These are phyloP conservation scores for Siniperca undulata DNA, from an alignment of 2,797 vertebrate species.

Conservation along the genomic window DNA sequence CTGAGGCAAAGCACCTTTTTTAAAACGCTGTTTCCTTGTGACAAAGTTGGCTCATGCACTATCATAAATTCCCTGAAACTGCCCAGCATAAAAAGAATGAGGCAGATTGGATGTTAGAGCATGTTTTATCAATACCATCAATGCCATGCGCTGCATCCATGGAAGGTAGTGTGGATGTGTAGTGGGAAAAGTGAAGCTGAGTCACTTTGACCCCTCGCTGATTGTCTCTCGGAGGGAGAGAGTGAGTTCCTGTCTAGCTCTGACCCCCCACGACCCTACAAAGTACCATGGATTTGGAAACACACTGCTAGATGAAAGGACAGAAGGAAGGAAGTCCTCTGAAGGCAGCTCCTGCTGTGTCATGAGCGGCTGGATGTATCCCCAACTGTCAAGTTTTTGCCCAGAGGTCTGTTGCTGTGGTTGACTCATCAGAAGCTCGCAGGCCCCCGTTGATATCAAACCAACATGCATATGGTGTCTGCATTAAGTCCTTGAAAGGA, in stretches of 20 bases:
- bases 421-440: slow-evolving; percentile 55
- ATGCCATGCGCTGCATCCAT: not conserved
- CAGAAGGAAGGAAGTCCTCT: slow-evolving; percentile 60
- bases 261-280: slow-evolving; percentile 20
- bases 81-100: not conserved
- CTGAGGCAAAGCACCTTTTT: not conserved
- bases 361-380: slow-evolving; percentile 40
- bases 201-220: slow-evolving; percentile 30
- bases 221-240: slow-evolving; percentile 9
- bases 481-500: slow-evolving; percentile 63
- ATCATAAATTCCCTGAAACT: not conserved
- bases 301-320: slow-evolving; percentile 53
- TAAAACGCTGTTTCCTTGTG: not conserved
- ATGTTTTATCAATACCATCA: not conserved
- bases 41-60: not conserved
- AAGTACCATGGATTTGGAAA: slow-evolving; percentile 36
- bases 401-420: slow-evolving; percentile 22
- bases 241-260: slow-evolving; percentile 37
- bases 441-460: slow-evolving; percentile 13
- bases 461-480: slow-evolving; percentile 2
- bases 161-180: not conserved
- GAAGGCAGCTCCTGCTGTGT: slow-evolving; percentile 50
- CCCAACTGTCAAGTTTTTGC: slow-evolving; percentile 33
- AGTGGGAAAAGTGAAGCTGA: slow-evolving; percentile 27
- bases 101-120: not conserved